These are phyloP conservation scores for Notothenia coriiceps DNA, from an alignment of 2,113 vertebrate genomes.

Conservation along the genomic window DNA sequence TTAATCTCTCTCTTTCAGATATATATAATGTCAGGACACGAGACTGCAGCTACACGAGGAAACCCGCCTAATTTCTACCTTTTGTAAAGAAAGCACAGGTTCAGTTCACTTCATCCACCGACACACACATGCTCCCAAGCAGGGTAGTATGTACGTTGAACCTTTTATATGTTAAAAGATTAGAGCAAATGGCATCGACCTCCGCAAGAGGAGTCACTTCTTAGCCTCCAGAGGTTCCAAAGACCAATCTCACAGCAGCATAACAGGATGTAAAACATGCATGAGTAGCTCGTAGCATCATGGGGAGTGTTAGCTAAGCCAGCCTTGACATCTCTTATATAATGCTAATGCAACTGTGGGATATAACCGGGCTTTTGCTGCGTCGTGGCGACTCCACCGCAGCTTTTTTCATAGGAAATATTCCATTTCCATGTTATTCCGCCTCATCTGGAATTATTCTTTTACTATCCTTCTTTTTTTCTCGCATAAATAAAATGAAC, in stretches of 20 bases:
- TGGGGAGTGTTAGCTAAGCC: slow-evolving; percentile 55
- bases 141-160: background rate
- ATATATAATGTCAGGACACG: slow-evolving; percentile 26
- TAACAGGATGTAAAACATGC: slow-evolving; percentile 72
- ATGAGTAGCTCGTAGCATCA: slow-evolving; percentile 70
- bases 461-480: slow-evolving; percentile 5
- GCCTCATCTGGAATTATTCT: slow-evolving; percentile 5
- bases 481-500: slow-evolving; percentile 31
- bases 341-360: slow-evolving; percentile 48
- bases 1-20: slow-evolving; percentile 36
- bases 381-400: background rate
- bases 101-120: background rate
- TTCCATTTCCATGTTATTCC: slow-evolving; percentile 26
- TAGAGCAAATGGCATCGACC: slow-evolving; percentile 57
- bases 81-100: background rate
- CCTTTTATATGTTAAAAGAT: slow-evolving; percentile 37
- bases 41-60: slow-evolving; percentile 21
- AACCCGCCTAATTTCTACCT: background rate
- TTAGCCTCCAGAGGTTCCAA: slow-evolving; percentile 56
- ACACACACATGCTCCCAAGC: background rate
- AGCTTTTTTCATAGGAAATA: slow-evolving; percentile 28
- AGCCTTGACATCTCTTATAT: slow-evolving; percentile 70
- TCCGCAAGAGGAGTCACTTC: slow-evolving; percentile 36
- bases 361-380: slow-evolving; percentile 4
- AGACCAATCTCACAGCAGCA: slow-evolving; percentile 48